Evolutionary conservation across 2,797 vertebrate species (phyloP), one percentile per base, ranked within the genome.

Genomic region (Amazona ochrocephala): DNA sequence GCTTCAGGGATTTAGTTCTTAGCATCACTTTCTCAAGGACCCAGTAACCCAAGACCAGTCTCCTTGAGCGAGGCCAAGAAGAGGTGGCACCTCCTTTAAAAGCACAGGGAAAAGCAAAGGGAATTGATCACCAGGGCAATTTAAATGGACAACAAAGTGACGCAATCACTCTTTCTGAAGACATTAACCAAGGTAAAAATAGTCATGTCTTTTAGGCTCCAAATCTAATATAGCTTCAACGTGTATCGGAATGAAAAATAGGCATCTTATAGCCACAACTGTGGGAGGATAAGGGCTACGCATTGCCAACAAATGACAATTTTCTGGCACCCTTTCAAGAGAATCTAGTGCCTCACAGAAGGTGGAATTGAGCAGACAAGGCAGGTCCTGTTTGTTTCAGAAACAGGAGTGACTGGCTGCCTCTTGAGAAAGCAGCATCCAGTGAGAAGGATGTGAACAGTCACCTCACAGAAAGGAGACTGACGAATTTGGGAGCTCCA

Each of bases 311-410:
- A 81, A 89, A 81, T 82, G 60, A 91, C 85, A 90, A 73, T 71
- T 48, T 93, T 76, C 71, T 85, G 88, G 93, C 77, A 82, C 34
- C 20, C 58, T 79, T 82, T 78, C 93, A 94, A 74, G 74, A 84
- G 32, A 81, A 81, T 34, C 74, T 61, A 88, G 48, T 82, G 75
- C 39, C 80, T 86, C 67, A 89, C 90, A 95, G 83, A 90, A 94
- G 80, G 88, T 60, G 45, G 84, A 88, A 89, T 34, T 16, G 20
- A 89, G 80, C 65, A 90, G 88, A 82, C 93, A 95, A 89, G 93
- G 79, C 86, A 79, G 65, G 83, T 92, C 94, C 82, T 89, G 93
- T 79, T 84, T 87, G 51, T 74, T 91, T 87, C 95, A 88, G 89
- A 66, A 95, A 93, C 60, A 89, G 77, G 65, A 95, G 66, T 48